phyloP scores from a whole-genome alignment of 2,888 invertebrate genomes.

The Dascillus cervinus region DNA sequence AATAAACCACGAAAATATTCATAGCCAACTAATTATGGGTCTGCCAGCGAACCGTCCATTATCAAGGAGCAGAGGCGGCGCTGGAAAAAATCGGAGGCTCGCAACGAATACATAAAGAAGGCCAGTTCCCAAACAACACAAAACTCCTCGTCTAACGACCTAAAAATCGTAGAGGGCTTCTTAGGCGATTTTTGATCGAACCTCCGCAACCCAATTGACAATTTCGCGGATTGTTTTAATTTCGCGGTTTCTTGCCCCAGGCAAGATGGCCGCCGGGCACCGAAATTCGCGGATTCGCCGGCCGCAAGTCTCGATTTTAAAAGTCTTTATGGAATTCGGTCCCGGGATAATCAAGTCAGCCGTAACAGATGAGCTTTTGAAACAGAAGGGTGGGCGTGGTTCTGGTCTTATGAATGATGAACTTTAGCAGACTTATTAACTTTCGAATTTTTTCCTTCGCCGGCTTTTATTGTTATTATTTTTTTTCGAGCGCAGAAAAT shows the following conservation, averaged over 20 bases:
- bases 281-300: too few relatives aligned
- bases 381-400: constrained; percentile 19
- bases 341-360: constrained; percentile 14
- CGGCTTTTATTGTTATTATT: too few relatives aligned
- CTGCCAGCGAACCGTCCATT: constrained; percentile 38
- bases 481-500: too few relatives aligned
- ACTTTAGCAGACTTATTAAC: constrained; percentile 18
- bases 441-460: constrained; percentile 13
- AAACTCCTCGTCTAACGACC: too few relatives aligned
- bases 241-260: too few relatives aligned
- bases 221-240: too few relatives aligned
- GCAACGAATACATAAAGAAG: constrained; percentile 13
- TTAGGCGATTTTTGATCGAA: too few relatives aligned
- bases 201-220: too few relatives aligned
- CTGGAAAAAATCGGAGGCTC: constrained; percentile 29
- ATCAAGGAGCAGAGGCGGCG: constrained; percentile 40
- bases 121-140: constrained; percentile 6
- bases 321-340: constrained; percentile 12
- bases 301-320: too few relatives aligned
- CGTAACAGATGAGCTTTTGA: constrained; percentile 19
- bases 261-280: too few relatives aligned
- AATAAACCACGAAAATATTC: constrained; percentile 36
- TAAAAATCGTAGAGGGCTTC: constrained; percentile 7
- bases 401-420: constrained; percentile 21
- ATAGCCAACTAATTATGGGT: constrained; percentile 37